Base-by-base conservation (phyloP, 2,113 vertebrate genomes). In the Uria lomvia region DNA sequence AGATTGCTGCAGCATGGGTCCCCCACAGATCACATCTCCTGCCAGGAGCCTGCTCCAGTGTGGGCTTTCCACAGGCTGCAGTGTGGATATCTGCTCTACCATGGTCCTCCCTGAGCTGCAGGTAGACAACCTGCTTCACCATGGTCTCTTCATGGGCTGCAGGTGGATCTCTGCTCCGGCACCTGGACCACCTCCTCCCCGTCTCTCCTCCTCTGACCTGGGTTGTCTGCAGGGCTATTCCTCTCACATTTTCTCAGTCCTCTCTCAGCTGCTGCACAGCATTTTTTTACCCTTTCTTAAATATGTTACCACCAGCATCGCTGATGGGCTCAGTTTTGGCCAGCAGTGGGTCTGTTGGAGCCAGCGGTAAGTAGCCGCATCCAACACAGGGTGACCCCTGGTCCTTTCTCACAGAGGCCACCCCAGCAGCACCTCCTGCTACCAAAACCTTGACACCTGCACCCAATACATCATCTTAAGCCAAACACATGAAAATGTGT, bases 111-210 rank as follows among this genome's bases (percentile, higher is more conserved):
- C 11, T 5, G 12, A 23, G 23, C 34, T 56, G 29, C 40, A 72
- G n/a, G 55, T 6, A 8, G 21, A 43, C 42, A 34, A 21, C 13
- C 30, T 63, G 55, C 43, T 20, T 42, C 63, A 68, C 32, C 53
- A 42, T 15, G 24, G 42, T 47, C 34, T 27, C 40, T 27, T 22
- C 40, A 49, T 0, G 2, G 45, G 22, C 60, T 20, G 29, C 53
- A 53, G 6, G 21, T 9, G 7, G 8, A 71, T 52, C 29, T 42
- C 43, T 58, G 36, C 30, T 65, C 38, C 0, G 0, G 30, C 6
- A 3, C 30, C 17, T 29, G n/a, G n/a, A 68, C 12, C 49, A 30
- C 26, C 52, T 36, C 29, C 15, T 75, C 36, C 7, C 43, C 6
- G 14, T 32, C 15, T n/a, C 27, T 67, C 19, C 43, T 45, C 10